Evolutionary conservation across 2,113 vertebrate species (phyloP), one percentile per base, ranked within the genome.

Genomic region (Axis porcinus): DNA sequence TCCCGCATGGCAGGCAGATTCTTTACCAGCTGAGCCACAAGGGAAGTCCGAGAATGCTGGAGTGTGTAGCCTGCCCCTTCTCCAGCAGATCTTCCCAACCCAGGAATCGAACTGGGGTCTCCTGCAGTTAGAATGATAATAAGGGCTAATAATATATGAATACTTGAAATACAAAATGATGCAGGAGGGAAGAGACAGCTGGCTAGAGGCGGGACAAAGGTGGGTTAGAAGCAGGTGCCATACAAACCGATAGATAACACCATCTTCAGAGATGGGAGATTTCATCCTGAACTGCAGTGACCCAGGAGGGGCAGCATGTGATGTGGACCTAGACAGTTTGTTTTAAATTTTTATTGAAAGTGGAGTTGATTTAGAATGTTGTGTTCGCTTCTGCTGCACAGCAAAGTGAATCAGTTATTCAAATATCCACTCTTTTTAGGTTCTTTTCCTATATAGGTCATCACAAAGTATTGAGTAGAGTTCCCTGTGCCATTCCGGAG

Each of bases 231-330:
- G 78, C 17, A 70, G 64, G 9, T 28, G 4, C 3, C 33, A 2
- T 1, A 3, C 10, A 43, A 5, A 4, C 28, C 12, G 15, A 67
- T 27, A 16, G 25, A 67, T 27, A 16, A 8, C 30, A 3, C 3
- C 7, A 1, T 81, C 12, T 16, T 47, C 30, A 7, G 79, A 64
- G 52, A 36, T 21, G 33, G 7, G 21, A 52, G n/a, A 36, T 33
- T 7, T 2, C 1, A 0, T 1, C 40, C 1, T 76, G 47, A n/a
- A 17, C 3, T 2, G 3, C 76, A 16, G n/a, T n/a, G 30, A 12
- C 30, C 4, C 21, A 11, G 8, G 13, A 43, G 10, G 13, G 57
- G 6, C 0, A 11, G 21, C 11, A 3, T 52, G 5, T 43, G 19
- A 43, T 10, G 12, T 11, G 33, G 17, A 54, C 6, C 23, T 43